These are phyloP conservation scores for Hafferia zeledoni DNA, from an alignment of 2,797 vertebrate species.

Conservation along the genomic window DNA sequence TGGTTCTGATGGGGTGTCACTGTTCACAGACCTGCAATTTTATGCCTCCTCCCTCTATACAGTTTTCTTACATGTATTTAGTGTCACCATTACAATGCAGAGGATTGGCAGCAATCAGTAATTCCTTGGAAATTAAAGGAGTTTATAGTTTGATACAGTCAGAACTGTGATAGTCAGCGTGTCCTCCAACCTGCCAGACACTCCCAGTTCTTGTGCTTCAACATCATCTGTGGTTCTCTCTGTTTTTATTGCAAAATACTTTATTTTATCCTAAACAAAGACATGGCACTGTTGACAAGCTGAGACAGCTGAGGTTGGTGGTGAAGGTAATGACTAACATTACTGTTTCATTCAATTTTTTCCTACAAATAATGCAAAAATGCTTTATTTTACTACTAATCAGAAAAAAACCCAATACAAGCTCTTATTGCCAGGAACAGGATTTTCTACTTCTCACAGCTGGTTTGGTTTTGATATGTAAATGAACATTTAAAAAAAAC, in stretches of 20 bases:
- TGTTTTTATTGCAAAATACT: neutral
- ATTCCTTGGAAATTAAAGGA: neutral
- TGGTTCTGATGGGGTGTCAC: neutral
- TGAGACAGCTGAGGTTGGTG: neutral
- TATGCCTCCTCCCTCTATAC: neutral
- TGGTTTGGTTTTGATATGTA: neutral
- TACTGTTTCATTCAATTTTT: neutral
- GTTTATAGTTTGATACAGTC: neutral
- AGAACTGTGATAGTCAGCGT: neutral
- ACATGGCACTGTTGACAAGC: neutral
- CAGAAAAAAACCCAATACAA: neutral
- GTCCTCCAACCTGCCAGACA: neutral
- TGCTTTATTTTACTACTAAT: neutral
- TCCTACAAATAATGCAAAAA: neutral
- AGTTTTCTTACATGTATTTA: neutral
- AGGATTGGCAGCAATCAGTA: neutral
- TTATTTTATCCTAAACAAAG: neutral
- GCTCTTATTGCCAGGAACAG: neutral
- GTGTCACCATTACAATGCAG: neutral
- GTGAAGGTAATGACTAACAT: neutral
- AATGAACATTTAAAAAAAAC: neutral
- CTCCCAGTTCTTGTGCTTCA: neutral
- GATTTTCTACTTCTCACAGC: neutral
- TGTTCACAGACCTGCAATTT: neutral
- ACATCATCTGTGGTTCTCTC: neutral